Conservation (phyloP, 1,140 invertebrate genomes). For the Apis mellifera region DNA sequence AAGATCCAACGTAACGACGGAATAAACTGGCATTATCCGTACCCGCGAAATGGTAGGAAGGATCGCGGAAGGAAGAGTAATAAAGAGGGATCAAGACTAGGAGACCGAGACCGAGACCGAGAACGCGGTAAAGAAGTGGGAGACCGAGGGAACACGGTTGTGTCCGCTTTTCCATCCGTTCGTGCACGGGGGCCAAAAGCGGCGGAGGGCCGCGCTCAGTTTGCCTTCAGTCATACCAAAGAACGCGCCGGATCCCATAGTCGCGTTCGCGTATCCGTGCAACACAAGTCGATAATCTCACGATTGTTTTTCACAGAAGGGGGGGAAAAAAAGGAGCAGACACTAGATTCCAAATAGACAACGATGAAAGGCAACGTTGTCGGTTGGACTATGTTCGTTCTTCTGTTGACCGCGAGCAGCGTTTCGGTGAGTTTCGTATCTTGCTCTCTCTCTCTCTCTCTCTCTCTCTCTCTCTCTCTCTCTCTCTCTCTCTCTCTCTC, state of each 20-base stretch:
- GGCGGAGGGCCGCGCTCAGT: slow-evolving; percentile 47
- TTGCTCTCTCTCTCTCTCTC: no score
- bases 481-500: no score
- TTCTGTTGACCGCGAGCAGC: slow-evolving; percentile 39
- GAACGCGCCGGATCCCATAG: slow-evolving; percentile 48
- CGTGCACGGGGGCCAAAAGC: slow-evolving; percentile 43
- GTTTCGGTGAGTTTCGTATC: slow-evolving; percentile 46
- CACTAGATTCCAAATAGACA: not conserved
- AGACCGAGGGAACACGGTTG: slow-evolving; percentile 48
- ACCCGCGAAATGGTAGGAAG: not conserved
- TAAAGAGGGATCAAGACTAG: slow-evolving; percentile 13
- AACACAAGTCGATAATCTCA: not conserved
- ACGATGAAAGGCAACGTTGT: slow-evolving; percentile 36
- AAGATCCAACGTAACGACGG: no score
- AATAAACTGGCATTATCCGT: not conserved
- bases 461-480: no score
- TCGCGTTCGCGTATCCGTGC: not conserved
- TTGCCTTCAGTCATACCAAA: slow-evolving; percentile 67
- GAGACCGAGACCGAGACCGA: slow-evolving; percentile 9
- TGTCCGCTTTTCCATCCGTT: slow-evolving; percentile 53
- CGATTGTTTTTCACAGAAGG: not conserved
- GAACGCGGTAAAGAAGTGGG: slow-evolving; percentile 42
- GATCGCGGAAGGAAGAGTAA: slow-evolving; percentile 7
- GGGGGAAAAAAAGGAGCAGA: not conserved
- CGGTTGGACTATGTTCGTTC: slow-evolving; percentile 32